These are phyloP conservation scores for Rafetus swinhoei DNA, from an alignment of 2,113 vertebrate genomes.

Conservation along the genomic window DNA sequence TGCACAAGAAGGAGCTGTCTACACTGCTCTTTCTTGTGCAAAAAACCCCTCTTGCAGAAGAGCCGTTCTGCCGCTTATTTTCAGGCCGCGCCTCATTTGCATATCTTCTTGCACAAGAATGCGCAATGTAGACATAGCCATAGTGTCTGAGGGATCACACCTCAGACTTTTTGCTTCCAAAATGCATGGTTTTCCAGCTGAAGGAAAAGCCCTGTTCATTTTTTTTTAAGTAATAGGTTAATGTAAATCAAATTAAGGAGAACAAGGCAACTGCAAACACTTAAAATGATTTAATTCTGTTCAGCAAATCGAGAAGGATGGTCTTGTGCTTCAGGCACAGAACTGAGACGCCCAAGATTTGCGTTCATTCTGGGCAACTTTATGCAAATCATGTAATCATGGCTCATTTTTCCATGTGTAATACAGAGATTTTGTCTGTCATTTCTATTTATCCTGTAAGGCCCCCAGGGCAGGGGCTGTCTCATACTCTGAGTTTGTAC, in stretches of 20 bases:
- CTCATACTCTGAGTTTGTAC: not conserved
- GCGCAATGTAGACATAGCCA: too few relatives aligned
- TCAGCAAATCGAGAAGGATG: not conserved
- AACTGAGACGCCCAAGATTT: not conserved
- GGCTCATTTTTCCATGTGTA: not conserved
- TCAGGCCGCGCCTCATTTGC: too few relatives aligned
- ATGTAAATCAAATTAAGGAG: not conserved
- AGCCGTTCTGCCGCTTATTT: too few relatives aligned
- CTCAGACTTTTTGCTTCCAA: not conserved
- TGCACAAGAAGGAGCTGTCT: too few relatives aligned
- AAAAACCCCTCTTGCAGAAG: too few relatives aligned
- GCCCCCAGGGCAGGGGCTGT: not conserved
- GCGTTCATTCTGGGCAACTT: not conserved
- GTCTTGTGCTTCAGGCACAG: not conserved
- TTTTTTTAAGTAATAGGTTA: not conserved
- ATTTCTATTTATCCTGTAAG: not conserved
- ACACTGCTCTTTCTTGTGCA: too few relatives aligned
- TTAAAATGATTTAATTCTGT: too few relatives aligned
- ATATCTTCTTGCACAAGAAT: too few relatives aligned
- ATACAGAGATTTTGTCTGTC: not conserved
- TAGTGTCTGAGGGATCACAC: not conserved
- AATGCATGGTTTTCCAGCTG: not conserved
- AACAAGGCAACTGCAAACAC: not conserved
- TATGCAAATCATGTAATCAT: not conserved
- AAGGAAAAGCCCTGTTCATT: not conserved